phyloP scores from a whole-genome alignment of 2,888 invertebrate species.

The Trissolcus japonicus region DNA sequence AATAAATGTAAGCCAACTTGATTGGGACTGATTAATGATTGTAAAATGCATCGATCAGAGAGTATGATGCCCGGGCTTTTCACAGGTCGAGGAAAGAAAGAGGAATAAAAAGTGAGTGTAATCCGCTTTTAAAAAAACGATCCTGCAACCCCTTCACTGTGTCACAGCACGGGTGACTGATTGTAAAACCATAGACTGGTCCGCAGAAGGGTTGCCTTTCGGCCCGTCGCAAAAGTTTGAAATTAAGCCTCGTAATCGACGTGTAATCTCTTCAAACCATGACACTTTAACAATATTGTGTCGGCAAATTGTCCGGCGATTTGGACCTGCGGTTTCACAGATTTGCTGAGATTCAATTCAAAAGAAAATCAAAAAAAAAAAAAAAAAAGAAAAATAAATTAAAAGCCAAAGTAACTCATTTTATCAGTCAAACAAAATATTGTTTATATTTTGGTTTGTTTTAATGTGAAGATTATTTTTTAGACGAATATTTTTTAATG shows the following conservation, averaged over 20 bases:
- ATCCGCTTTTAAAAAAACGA: constrained; percentile 73
- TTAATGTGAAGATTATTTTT: too few relatives aligned
- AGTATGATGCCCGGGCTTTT: constrained; percentile 23
- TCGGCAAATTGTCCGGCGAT: constrained; percentile 20
- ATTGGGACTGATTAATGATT: neutral
- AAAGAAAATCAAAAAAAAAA: too few relatives aligned
- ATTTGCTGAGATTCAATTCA: constrained; percentile 2
- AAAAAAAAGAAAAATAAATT: too few relatives aligned
- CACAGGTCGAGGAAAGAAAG: constrained; percentile 40
- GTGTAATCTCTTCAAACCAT: constrained; percentile 75
- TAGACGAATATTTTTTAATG: too few relatives aligned
- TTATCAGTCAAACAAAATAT: too few relatives aligned
- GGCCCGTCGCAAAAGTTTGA: constrained; percentile 66
- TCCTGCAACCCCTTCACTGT: constrained; percentile 72
- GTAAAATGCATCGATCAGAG: constrained; percentile 33
- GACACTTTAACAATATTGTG: constrained; percentile 63
- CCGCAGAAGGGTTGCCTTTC: constrained; percentile 66
- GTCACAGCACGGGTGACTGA: constrained; percentile 76
- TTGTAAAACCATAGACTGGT: constrained; percentile 76
- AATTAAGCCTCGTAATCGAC: constrained; percentile 76
- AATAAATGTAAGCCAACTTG: neutral
- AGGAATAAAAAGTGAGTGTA: constrained; percentile 63
- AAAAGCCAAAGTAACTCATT: too few relatives aligned
- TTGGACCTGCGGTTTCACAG: constrained; percentile 7
- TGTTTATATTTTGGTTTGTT: too few relatives aligned